Evolutionary conservation across 1,140 invertebrate genomes (phyloP), one percentile per base, ranked within the genome.

Genomic region (Daktulosphaira vitifoliae): DNA sequence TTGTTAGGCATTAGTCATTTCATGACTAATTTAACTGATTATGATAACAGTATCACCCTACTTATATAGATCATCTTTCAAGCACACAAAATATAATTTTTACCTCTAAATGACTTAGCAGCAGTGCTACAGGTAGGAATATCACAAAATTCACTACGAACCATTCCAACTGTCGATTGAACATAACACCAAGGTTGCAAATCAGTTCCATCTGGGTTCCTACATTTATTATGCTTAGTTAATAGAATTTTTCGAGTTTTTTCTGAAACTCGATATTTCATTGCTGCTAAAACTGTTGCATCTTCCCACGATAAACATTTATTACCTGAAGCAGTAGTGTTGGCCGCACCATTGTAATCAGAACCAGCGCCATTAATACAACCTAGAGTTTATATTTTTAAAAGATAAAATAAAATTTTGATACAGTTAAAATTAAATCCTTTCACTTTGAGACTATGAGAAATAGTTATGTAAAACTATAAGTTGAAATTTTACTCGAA

Each of bases 131-230:
- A 82, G 13, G 70, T 39, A 3, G 81, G 80, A 67, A 82, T 80
- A 67, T 82, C 80, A 65, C 81, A 82, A 59, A 76, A 75, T 68
- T 81, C 80, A 22, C 73, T 75, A 59, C 76, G 71, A 1, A 76
- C 74, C 22, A 48, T 26, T 4, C 69, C 62, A 22, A 37, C 54
- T 20, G 44, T 49, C 11, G 64, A 54, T 52, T 67, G 71, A 15
- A 74, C 73, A 68, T 74, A 82, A 66, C 81, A 83, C 81, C 81
- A 83, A 0, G 81, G 81, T n/a, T 71, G 73, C 37, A 78, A 77
- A n/a, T 74, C 76, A 4, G 68, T 70, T 0, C 77, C 76, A 69
- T 76, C 78, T 1, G 78, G 77, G 73, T 82, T 82, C 64, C 81
- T 74, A 67, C 81, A 83, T 67, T 76, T 78, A 70, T 82, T 81